Evolutionary conservation across 2,113 vertebrate genomes (phyloP).

Genomic region (Cyphomyrus discorhynchus): DNA sequence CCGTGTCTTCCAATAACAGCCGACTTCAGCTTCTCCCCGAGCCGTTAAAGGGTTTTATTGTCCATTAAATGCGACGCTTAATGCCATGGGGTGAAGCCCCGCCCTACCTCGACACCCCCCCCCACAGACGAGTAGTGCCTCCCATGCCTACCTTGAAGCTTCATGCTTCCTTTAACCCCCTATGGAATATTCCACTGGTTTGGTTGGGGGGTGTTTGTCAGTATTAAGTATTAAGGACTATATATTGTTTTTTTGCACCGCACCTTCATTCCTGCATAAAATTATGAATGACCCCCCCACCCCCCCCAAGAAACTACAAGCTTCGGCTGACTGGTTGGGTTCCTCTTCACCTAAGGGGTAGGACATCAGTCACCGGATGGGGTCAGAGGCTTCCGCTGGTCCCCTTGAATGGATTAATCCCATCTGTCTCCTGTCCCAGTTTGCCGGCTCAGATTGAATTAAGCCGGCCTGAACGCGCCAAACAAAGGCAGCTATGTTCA

Average conservation of each 20-base stretch:
- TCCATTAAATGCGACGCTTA: constrained; percentile 14
- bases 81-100: background rate
- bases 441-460: background rate
- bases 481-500: background rate
- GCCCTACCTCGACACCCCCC: background rate
- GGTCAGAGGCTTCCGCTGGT: background rate
- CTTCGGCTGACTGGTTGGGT: background rate
- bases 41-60: constrained; percentile 23
- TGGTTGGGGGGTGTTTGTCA: background rate
- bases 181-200: background rate
- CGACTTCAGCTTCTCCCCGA: background rate
- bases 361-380: background rate
- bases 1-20: constrained; percentile 10
- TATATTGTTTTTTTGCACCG: background rate
- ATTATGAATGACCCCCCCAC: background rate
- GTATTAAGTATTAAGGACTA: background rate
- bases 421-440: background rate
- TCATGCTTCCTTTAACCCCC: background rate
- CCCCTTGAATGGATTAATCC: background rate
- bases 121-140: background rate
- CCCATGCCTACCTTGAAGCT: background rate
- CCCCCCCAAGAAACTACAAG: background rate
- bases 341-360: background rate
- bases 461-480: background rate
- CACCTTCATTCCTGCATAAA: background rate